Evolutionary conservation across 1,140 invertebrate species (phyloP), one percentile per base, ranked within the genome.

Genomic region (Drosophila burlai): DNA sequence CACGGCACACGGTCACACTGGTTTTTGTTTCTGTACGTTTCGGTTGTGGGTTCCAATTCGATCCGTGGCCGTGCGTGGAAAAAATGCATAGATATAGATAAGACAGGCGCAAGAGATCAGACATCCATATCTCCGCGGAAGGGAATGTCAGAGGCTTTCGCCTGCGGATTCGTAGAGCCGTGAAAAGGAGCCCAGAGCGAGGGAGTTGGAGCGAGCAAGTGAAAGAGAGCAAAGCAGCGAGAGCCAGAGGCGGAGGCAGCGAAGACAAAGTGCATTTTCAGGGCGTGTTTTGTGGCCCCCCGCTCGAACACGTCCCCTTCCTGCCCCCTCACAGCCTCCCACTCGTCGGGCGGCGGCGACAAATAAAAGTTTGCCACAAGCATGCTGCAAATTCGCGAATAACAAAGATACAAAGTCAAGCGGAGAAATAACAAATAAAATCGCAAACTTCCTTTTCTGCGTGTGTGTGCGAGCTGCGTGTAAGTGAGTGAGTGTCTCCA

Each of bases 31-130:
- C 21, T 46, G 24, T 29, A 26, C 46, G 46, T 49, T 18, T 47
- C 52, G 34, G 54, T 38, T 57, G 52, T 49, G 61, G 61, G 38
- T 43, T 64, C 62, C 61, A 63, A 55, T 63, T 63, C 61, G 47
- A 55, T 63, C 61, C 62, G 72, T 76, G 61, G 76, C 49, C 65
- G 61, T 86, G 76, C 73, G 75, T 79, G 64, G 45, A 68, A 87
- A 82, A 87, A 87, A 87, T 87, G 83, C 77, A 78, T 73, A 87
- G 83, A 77, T 80, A 80, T 72, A 80, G 68, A 86, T 74, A 77
- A 67, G 61, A 57, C 64, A 40, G 79, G 71, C 86, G 77, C 29
- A 42, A 45, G 47, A 54, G 62, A 69, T 52, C 40, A 73, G 63
- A 45, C 34, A 62, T 31, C 63, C 31, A 63, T 36, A 60, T 59